Base-by-base conservation (phyloP, 2,113 vertebrate species). In the Talpa occidentalis region DNA sequence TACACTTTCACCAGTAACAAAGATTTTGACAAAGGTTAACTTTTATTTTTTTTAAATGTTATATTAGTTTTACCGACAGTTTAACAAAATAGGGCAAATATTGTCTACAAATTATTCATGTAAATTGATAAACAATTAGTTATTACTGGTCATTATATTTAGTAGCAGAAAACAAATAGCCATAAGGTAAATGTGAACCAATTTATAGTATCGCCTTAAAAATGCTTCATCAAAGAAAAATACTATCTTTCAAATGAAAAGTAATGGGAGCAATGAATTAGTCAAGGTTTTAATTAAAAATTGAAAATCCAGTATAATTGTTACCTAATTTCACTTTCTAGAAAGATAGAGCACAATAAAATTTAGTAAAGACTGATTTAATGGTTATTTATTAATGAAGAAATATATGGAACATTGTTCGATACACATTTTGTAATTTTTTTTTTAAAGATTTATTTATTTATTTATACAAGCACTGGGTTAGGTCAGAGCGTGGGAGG, bases 271-370 rank as follows among this genome's bases (percentile, higher is more conserved):
- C 87, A 93, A 94, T 97, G 30, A 47, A 93, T 97, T 96, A 5
- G 21, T 88, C 47, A 94, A 44, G 49, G 3, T 40, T 92, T 91
- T 92, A 96, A 97, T 95, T 96, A 97, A 97, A 96, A 73, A 95
- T 44, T 80, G 72, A 93, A n/a, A 70, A 90, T 74, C 64, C 72
- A 76, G 15, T 93, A 59, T 78, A 97, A 93, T 1, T 21, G 30
- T 56, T 94, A 82, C 14, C 64, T 79, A 96, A 81, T 87, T 95
- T 92, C 19, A 79, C 42, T 22, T 80, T 19, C 64, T 70, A 82
- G 19, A 96, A 44, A 95, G 87, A 95, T 37, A 95, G 17, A 96
- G 30, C 35, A 94, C 28, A 88, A 83, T 80, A 70, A 73, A 94
- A 96, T 83, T 70, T 52, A 91, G 17, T 74, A 94, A 80, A 95